Conservation (phyloP, 92 coral and sea anemone species). For the Porites cylindrica region DNA sequence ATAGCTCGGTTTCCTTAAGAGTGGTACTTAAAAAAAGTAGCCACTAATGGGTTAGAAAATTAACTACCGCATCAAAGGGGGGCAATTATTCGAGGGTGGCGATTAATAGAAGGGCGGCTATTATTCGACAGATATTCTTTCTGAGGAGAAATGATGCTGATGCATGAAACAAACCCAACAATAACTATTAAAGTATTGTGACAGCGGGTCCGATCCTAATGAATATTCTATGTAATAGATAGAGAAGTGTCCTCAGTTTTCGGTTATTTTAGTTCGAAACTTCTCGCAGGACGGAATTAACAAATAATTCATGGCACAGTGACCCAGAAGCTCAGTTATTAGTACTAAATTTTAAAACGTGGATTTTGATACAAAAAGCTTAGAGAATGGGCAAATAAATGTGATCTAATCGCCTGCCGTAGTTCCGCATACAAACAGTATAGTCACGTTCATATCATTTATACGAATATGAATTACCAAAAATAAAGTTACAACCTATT, state of each 20-base stretch:
- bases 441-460: neutral
- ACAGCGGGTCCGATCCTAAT: neutral
- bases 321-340: neutral
- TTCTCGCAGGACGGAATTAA: neutral
- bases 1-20: too few species aligned
- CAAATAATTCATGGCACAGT: neutral
- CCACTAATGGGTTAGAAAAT: too few species aligned
- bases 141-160: too few species aligned
- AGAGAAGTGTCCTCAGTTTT: neutral
- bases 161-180: neutral
- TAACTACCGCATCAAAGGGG: too few species aligned
- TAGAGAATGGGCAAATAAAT: constrained; percentile 4
- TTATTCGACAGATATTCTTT: too few species aligned
- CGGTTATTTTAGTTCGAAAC: neutral
- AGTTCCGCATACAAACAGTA: neutral
- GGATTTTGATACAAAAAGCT: neutral
- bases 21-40: too few species aligned
- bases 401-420: neutral
- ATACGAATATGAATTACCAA: neutral
- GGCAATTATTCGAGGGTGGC: too few species aligned
- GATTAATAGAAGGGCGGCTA: too few species aligned
- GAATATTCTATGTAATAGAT: neutral
- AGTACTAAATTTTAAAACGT: neutral
- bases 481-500: neutral
- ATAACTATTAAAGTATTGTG: neutral